Evolutionary conservation across 2,113 vertebrate species (phyloP).

Genomic region (Pelmatolapia mariae): DNA sequence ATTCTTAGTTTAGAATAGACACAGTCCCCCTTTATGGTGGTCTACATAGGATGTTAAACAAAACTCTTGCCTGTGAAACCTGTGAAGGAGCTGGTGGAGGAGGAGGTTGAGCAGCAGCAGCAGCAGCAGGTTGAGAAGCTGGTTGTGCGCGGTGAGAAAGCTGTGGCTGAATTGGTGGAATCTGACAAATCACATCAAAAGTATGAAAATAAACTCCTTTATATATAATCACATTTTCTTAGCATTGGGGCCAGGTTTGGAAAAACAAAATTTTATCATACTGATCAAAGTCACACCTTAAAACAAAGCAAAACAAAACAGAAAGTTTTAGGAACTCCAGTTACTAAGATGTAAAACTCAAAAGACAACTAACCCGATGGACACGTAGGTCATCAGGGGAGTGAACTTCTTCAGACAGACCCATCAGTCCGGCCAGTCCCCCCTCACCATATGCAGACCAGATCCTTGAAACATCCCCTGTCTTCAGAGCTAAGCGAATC

Average conservation of each 20-base stretch:
- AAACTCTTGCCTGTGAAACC: constrained; percentile 33
- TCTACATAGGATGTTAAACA: neutral
- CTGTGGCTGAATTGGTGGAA: constrained; percentile 12
- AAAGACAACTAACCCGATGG: constrained; percentile 37
- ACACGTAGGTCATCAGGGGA: constrained; percentile 37
- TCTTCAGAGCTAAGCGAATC: constrained; percentile 82
- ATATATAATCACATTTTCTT: neutral
- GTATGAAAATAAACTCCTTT: neutral
- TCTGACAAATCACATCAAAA: constrained; percentile 26
- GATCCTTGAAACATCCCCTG: constrained; percentile 70
- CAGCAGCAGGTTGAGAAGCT: neutral
- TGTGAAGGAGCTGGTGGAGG: neutral
- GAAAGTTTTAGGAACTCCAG: neutral
- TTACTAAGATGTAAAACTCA: neutral
- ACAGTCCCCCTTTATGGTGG: neutral
- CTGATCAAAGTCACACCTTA: neutral
- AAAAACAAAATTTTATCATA: neutral
- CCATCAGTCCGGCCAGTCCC: constrained; percentile 64
- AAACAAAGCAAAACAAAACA: neutral
- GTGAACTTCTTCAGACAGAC: constrained; percentile 59
- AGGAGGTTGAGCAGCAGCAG: constrained; percentile 5
- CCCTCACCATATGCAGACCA: constrained; percentile 70
- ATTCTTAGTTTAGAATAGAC: neutral
- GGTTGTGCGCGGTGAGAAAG: constrained; percentile 3
- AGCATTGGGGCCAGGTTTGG: neutral